A percentile compares a stretch with the other conserved stretches of the same genome.
Evolutionary conservation across 2,797 vertebrate genomes (phyloP).

Genomic region (Acrocephalus scirpaceus): DNA sequence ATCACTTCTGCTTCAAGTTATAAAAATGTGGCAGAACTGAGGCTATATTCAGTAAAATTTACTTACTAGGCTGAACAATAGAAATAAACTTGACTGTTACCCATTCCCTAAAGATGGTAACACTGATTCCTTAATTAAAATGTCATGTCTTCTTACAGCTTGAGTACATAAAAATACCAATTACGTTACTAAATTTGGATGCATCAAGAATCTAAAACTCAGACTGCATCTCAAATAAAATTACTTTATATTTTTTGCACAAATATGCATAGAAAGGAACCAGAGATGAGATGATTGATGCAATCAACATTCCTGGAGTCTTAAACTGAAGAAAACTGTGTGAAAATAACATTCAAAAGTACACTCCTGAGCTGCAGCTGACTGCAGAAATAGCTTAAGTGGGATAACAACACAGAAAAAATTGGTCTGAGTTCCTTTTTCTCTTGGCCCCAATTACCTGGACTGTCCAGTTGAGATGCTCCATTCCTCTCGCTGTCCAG

Average conservation of each 20-base stretch:
- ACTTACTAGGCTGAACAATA: neutral
- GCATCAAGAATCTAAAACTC: neutral
- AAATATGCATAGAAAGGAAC: neutral
- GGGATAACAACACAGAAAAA: neutral
- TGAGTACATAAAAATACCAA: neutral
- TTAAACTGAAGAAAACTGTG: neutral
- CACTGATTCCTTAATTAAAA: neutral
- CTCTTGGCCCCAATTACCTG: slow-evolving; percentile 79
- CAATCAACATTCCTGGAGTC: neutral
- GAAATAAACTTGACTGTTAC: neutral
- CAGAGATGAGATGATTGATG: neutral
- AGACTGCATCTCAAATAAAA: neutral
- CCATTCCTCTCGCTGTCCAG: slow-evolving; percentile 94
- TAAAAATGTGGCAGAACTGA: neutral
- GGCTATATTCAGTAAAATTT: neutral
- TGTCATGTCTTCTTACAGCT: neutral
- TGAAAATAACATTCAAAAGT: neutral
- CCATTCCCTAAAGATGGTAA: neutral
- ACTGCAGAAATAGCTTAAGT: neutral
- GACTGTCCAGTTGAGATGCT: slow-evolving; percentile 89
- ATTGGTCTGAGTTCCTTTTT: neutral
- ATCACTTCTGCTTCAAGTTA: neutral
- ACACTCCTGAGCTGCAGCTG: neutral
- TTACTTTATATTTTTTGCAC: neutral
- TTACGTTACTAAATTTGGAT: neutral